Base-by-base conservation (phyloP, 2,888 invertebrate species). In the Macaria liturata region DNA sequence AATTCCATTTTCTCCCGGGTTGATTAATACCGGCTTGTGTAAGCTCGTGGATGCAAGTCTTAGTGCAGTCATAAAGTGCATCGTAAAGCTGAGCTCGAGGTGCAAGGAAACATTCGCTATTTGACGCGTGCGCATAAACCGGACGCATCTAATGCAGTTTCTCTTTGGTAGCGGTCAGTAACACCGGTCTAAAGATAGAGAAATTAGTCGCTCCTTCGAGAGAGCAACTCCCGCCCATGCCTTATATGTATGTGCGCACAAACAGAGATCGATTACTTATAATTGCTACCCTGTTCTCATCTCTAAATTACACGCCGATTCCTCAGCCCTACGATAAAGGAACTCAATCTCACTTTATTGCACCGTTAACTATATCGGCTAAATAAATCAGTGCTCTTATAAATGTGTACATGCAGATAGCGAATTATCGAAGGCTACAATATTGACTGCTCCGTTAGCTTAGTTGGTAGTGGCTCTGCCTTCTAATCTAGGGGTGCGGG, bases 171-270 rank as follows among this genome's bases (percentile, higher is more conserved):
- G 70, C 87, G 91, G 90, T 91, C 91, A 90, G 84, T 91, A 87
- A 91, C 59, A 60, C 85, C 83, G 76, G 78, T 83, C 91, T 91
- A 91, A 89, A 91, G 89, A 91, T 91, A 91, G 91, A 91, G 88
- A 89, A 91, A 90, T 91, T 90, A 91, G 86, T 81, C 75, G 81
- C 81, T 81, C 80, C 82, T 82, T 80, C 72, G 73, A 55, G 88
- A 86, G 87, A 89, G 87, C 81, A 88, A 86, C 84, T 88, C 76
- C 78, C 84, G 83, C 84, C 84, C 84, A 75, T 79, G 66, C 86
- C 86, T 80, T 88, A 88, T 86, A 85, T 76, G 81, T 78, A 73
- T 20, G 20, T 80, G 78, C 78, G 82, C 83, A 84, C 76, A 83
- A 84, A 82, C 83, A 80, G 78, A 73, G 76, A 88, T 91, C 89